Conservation (phyloP, 2,113 vertebrate species). For the Apodemus sylvaticus region DNA sequence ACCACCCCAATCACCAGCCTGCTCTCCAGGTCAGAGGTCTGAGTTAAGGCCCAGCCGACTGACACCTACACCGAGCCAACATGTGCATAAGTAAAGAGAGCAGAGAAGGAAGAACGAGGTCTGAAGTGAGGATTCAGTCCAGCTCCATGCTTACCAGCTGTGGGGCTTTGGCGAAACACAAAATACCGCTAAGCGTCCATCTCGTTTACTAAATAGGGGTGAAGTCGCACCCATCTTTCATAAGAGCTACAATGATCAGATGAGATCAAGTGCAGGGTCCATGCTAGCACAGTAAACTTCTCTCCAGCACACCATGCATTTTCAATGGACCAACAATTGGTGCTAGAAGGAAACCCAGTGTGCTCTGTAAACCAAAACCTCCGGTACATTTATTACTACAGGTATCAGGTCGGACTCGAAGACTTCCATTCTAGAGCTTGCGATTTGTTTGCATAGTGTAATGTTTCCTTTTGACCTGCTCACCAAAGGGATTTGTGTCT, state of each 20-base stretch:
- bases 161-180: not conserved
- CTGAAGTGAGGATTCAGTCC: not conserved
- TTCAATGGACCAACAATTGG: not conserved
- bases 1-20: not conserved
- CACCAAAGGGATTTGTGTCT: not conserved
- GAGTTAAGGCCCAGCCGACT: not conserved
- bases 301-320: not conserved
- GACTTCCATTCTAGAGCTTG: not conserved
- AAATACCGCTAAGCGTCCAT: not conserved
- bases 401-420: not conserved
- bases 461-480: not conserved
- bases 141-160: not conserved
- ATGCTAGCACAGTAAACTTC: not conserved
- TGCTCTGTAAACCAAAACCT: not conserved
- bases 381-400: not conserved
- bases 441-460: not conserved
- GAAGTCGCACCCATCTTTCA: conserved; percentile 1
- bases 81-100: not conserved
- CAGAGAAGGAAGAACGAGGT: not conserved
- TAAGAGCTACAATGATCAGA: not conserved
- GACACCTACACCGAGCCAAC: not conserved
- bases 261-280: not conserved
- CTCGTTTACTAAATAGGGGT: not conserved
- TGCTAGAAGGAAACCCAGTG: not conserved
- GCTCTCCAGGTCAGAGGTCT: not conserved